Base-by-base conservation (phyloP, 2,113 vertebrate species). In the Physeter macrocephalus region DNA sequence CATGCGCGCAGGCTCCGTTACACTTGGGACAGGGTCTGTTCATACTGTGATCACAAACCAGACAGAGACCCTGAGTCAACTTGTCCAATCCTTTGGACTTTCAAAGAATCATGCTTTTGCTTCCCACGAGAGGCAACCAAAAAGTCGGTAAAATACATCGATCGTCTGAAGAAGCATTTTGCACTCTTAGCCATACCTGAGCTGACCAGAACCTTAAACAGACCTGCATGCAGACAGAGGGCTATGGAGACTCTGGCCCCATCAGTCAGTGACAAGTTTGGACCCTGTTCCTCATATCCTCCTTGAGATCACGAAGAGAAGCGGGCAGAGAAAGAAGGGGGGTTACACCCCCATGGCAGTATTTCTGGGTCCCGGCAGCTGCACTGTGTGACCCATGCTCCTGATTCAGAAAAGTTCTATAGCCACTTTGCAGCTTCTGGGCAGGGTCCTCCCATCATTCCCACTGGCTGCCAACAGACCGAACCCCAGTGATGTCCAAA, bases 1-100 rank as follows among this genome's bases (percentile, higher is more conserved):
- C 2, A 0, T 25, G 21, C 43, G 41, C 5, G 0, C 3, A 1
- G 8, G n/a, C n/a, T 6, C 18, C 41, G 2, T 21, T 4, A 3
- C 15, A n/a, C 4, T 5, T 0, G 6, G 31, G 21, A n/a, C 21
- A 74, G 67, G 13, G 21, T 25, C 27, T 75, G 64, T 1, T 36
- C 39, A 12, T 10, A 8, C 43, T 18, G 36, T 31, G 25, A n/a
- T 36, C 57, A 17, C 6, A 17, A 74, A 4, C 39, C 12, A 61
- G 78, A 80, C 21, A 25, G n/a, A 61, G 15, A 31, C 8, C 3
- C 4, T 23, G 1, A 25, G 43, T 34, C 41, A 11, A 41, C 21
- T 1, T 12, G 20, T 17, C 52, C 66, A 77, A 0, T 8, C 36
- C 25, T 66, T 12, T 18, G 43, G 34, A 31, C 39, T 84, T 59